Percentiles rank a stretch among this genome's conserved stretches.
phyloP scores from a whole-genome alignment of 2,113 vertebrate genomes.

The Cebus imitator region DNA sequence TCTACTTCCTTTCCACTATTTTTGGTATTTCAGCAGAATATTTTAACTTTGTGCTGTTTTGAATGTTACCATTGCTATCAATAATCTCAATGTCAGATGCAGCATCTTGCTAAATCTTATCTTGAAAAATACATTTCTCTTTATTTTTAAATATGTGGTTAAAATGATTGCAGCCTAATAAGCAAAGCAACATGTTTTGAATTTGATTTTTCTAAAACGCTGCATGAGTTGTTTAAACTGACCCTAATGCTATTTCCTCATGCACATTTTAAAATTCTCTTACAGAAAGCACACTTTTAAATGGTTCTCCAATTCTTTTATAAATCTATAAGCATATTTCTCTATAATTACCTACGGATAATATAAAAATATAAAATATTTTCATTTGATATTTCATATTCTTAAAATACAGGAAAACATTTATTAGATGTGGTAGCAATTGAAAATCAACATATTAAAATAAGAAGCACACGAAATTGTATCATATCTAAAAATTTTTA shows the following conservation, averaged over 20 bases:
- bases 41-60: slow-evolving; percentile 76
- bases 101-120: slow-evolving; percentile 33
- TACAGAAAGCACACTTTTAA: neutral
- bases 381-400: neutral
- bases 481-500: neutral
- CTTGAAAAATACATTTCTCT: slow-evolving; percentile 61
- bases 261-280: neutral
- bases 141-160: slow-evolving; percentile 63
- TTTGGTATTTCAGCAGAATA: slow-evolving; percentile 65
- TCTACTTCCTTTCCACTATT: slow-evolving; percentile 77
- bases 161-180: slow-evolving; percentile 69
- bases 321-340: neutral
- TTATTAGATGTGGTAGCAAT: neutral
- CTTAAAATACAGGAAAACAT: neutral
- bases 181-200: slow-evolving; percentile 70
- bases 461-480: neutral
- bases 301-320: neutral
- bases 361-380: neutral
- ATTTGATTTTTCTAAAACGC: slow-evolving; percentile 47
- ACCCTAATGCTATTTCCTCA: slow-evolving; percentile 18
- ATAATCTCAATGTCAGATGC: slow-evolving; percentile 67
- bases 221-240: neutral
- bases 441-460: neutral
- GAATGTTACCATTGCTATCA: slow-evolving; percentile 79
- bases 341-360: neutral